Base-by-base conservation (phyloP, 1,140 invertebrate genomes). In the Drosophila truncata region DNA sequence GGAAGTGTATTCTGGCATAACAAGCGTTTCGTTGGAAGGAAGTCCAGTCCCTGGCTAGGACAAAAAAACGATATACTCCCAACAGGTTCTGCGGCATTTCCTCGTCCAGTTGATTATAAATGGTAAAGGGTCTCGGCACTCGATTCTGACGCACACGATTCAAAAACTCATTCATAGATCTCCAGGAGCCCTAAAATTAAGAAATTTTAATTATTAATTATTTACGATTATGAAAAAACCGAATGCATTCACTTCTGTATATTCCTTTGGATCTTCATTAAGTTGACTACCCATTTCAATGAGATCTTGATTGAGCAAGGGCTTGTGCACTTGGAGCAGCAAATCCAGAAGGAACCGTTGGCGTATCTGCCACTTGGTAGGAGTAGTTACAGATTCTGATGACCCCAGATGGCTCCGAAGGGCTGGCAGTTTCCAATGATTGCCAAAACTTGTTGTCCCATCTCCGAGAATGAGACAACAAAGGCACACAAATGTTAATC, bases 11-110 rank as follows among this genome's bases (percentile, higher is more conserved):
- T 31, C 94, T 93, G n/a, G 94, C 94, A 92, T 93, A 95, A 4
- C 94, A 82, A 6, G 95, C 95, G 1, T 94, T 94, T 31, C 94
- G 94, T 87, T 94, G 94, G 85, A 96, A 96, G 8, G 92, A 94
- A 0, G 94, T 93, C 72, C 94, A 96, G 72, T 95, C 94, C 47
- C 94, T 94, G 29, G 95, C 94, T 67, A 94, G 94, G 82, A 94
- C 95, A 55, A 97, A 93, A 44, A 96, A 80, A 27, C 96, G 94
- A 94, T 95, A 96, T 27, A 96, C 85, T 1, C 93, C 93, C 4
- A 94, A 82, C n/a, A 95, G 93, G 83, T 96, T 95, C 58, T 94
- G 91, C 1, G 94, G 81, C 65, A 96, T 94, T 14, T 94, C 93
- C 11, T 93, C 92, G 49, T 95, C 91, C 71, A 94, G 93, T n/a